Base-by-base conservation (phyloP, 2,888 invertebrate species). In the Drosophila fungiperda region DNA sequence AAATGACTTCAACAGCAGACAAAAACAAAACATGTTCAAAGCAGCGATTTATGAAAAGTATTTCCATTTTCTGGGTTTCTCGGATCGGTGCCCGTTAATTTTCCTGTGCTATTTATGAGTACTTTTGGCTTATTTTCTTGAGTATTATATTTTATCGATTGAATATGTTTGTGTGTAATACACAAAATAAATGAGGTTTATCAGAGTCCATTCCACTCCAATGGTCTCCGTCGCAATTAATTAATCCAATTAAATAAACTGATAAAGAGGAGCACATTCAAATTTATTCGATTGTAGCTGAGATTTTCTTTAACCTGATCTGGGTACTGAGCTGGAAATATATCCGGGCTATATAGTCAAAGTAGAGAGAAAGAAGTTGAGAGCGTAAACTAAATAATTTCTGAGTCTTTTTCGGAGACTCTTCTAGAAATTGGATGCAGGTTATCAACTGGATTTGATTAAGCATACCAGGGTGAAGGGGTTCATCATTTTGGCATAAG, bases 31-130 rank as follows among this genome's bases (percentile, higher is more conserved):
- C 67, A 78, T 72, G 66, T 53, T 70, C 68, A 83, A 81, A 70
- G 55, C 83, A 55, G 60, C 52, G 50, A 83, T 66, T 75, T 83
- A 83, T 77, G 77, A 73, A 74, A 73, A 70, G 38, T 72, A 45
- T 45, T 8, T 2, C 45, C 23, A 26, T 45, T 45, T 45, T 45
- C 45, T 23, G 23, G 45, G 23, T 23, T 4, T 15, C 5, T 26
- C 26, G 4, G 20, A 45, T 23, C 23, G 20, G 15, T 23, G 45
- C 15, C 15, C 9, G 45, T 45, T 23, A 45, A 45, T 23, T 45
- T 45, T 2, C 23, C 45, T 23, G 15, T 23, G 23, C 45, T 45
- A 23, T 23, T 23, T 45, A 23, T 45, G 45, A 12, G 45, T 23
- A 45, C 45, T 45, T 38, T 23, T 23, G 23, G 23, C 26, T 15